Base-by-base conservation (phyloP, 2,888 invertebrate species). In the Koerneria pararmatus region DNA sequence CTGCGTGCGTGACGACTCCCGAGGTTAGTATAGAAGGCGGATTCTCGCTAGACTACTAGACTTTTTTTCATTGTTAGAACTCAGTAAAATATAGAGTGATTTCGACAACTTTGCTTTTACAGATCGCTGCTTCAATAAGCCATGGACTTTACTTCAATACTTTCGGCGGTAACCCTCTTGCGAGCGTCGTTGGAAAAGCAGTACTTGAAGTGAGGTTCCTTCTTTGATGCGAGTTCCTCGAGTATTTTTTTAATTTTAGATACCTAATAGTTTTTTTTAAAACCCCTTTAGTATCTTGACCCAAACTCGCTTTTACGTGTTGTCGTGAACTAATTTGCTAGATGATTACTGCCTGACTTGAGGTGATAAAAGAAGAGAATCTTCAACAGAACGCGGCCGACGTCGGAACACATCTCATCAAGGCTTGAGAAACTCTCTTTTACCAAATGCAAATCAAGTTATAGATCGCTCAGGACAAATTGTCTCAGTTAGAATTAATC, bases 161-260 rank as follows among this genome's bases (percentile, higher is more conserved):
- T 0, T 97, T 89, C 83, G 95, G 95, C 0, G 97, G 97, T 0
- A 95, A 93, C 85, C 93, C 97, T 0, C 82, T 97, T 75, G 91
- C 93, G 0, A 90, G 91, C 70, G 88, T 91, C 3, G 91, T 91
- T 1, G 97, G 94, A 11, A 88, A 90, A 66, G 89, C 93, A n/a
- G 95, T 97, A 57, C 86, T 98, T 64, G 91, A 97, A 81, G 95
- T 93, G 85, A 87, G 85, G 59, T 34, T 27, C 24, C 27, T 29
- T 41, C 61, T 31, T 11, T 22, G 5, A 27, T 19, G 6, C 35
- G 35, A 29, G 15, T 37, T 37, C 19, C 37, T 3, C 37, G 35
- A 41, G 27, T 11, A 2, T 54, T 11, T 8, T 11, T 41, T 8
- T 8, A 41, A 41, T 11, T 41, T 41, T 41, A 19, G 8, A 41